Conservation (phyloP, 2,113 vertebrate species). For the Phalacrocorax aristotelis region DNA sequence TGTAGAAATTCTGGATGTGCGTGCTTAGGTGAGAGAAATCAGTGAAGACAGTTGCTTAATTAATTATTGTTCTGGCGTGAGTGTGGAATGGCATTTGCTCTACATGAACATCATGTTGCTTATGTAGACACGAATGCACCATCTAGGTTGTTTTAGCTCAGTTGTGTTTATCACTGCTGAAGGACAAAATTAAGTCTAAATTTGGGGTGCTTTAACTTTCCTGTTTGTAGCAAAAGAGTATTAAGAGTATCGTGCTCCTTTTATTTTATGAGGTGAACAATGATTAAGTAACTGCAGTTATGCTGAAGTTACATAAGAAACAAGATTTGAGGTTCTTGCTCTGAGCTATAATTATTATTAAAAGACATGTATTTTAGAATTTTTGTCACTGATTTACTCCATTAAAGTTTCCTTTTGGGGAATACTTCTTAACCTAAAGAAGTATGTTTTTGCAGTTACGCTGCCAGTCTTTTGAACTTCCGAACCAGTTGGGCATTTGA, state of each 20-base stretch:
- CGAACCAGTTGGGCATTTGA: not conserved
- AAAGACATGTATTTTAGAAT: not conserved
- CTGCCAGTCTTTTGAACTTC: not conserved
- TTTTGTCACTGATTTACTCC: not conserved
- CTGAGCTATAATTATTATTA: not conserved
- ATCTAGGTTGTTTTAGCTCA: not conserved
- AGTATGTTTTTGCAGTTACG: not conserved
- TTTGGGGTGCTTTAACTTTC: not conserved
- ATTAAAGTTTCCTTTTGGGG: not conserved
- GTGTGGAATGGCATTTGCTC: not conserved
- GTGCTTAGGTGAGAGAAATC: not conserved
- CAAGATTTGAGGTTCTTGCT: not conserved
- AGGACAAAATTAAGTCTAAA: not conserved
- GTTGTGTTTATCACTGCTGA: not conserved
- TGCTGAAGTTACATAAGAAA: not conserved
- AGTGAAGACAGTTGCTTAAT: not conserved
- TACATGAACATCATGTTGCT: not conserved
- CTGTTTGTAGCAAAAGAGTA: not conserved
- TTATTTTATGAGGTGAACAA: not conserved
- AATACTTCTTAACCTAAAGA: not conserved
- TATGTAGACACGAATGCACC: not conserved
- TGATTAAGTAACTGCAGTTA: slow-evolving; percentile 1
- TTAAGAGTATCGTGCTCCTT: not conserved
- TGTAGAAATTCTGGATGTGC: not conserved
- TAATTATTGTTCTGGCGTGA: not conserved